Base-by-base conservation (phyloP, 92 coral and sea anemone species). In the Phymanthus crucifer region DNA sequence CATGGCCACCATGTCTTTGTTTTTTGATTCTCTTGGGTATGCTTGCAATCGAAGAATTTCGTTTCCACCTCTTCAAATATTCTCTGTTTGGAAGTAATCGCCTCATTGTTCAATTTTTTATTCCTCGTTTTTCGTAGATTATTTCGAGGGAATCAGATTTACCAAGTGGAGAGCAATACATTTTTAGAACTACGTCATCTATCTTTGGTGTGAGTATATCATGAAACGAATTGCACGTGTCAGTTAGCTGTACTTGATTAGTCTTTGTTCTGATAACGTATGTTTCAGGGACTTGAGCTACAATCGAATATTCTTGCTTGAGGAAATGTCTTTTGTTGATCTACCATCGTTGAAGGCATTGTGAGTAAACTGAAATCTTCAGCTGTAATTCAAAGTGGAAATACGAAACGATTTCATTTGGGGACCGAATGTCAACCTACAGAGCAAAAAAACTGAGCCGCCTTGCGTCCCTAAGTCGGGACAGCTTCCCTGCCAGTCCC, bases 261-360 rank as follows among this genome's bases (percentile, higher is more conserved):
- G 5, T 38, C 7, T 0, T 38, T 43, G 48, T 43, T 11, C 14
- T 43, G 21, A 8, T 35, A 43, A 61, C 3, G 66, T 29, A 40
- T 66, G 11, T 78, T 43, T 11, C 75, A 78, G 83, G 31, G 83
- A 78, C n/a, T 67, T 78, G 83, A 78, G 83, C 38, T 66, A 57
- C 24, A 78, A 78, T 66, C 66, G 50, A 78, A 66, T 78, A 29
- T 70, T 78, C 27, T 21, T 21, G 64, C 7, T 54, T 19, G 64
- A 54, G 6, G 64, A 54, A 54, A 54, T 54, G 64, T 21, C 64
- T 54, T 54, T 54, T 54, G 64, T 54, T 21, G 14, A 54, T 29
- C 27, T 54, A 19, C 64, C 29, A 0, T 54, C 64, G 27, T 24
- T 54, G 14, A 54, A 24, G 64, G n/a, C 27, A 1, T 54, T 54